Percentiles rank a stretch among this genome's conserved stretches.
Evolutionary conservation across 2,797 vertebrate genomes (phyloP).

Genomic region (Pseudochromis fuscus): DNA sequence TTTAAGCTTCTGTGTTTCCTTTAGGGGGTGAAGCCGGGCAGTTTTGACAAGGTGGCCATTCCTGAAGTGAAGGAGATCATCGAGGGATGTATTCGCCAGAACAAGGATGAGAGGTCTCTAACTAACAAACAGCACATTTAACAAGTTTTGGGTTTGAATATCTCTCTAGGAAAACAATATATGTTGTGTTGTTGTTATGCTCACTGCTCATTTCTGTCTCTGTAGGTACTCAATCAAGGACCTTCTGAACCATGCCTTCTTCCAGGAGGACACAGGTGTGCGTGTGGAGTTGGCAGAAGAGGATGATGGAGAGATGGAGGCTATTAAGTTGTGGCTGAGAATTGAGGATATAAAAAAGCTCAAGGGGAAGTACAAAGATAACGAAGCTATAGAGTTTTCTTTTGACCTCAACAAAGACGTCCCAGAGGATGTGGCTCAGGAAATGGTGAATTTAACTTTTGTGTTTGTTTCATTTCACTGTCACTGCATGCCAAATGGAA

Average conservation of each 20-base stretch:
- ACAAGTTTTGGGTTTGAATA: not conserved
- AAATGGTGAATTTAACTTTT: constrained; percentile 90
- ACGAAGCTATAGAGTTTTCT: constrained; percentile 98
- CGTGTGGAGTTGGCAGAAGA: constrained; percentile 98
- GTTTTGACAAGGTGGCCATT: constrained; percentile 99
- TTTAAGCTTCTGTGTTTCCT: constrained; percentile 80
- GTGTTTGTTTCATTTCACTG: not conserved
- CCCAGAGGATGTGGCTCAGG: constrained; percentile 97
- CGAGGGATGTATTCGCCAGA: constrained; percentile 98
- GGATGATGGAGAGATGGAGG: constrained; percentile 96
- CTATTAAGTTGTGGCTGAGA: constrained; percentile 96
- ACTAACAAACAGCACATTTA: constrained; percentile 2
- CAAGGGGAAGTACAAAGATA: constrained; percentile 99
- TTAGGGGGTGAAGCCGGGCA: constrained; percentile 98
- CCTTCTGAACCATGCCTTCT: constrained; percentile 98
- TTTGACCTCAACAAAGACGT: constrained; percentile 97
- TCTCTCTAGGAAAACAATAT: not conserved
- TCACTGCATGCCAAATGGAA: not conserved
- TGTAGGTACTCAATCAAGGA: constrained; percentile 97
- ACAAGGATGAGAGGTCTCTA: constrained; percentile 95
- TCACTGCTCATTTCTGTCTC: constrained; percentile 16
- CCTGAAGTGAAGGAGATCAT: constrained; percentile 99
- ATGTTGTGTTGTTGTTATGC: constrained; percentile 3
- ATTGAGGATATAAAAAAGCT: constrained; percentile 98
- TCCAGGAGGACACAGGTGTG: constrained; percentile 98